Evolutionary conservation across 2,113 vertebrate genomes (phyloP).

Genomic region (Hemiscyllium ocellatum): DNA sequence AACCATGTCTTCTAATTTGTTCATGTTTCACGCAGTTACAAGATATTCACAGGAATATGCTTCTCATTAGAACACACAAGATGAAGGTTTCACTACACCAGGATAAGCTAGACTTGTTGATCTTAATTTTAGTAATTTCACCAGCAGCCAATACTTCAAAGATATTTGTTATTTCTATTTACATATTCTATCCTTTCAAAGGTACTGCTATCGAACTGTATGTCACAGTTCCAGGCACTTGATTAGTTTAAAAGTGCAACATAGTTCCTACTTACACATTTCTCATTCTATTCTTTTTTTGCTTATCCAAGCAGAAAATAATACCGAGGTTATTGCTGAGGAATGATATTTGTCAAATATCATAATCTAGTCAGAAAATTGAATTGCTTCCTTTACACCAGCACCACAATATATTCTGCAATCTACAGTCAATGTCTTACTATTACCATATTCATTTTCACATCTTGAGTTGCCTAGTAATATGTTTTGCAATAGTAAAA

Average conservation of each 20-base stretch:
- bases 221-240: not conserved
- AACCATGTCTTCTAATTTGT: not conserved
- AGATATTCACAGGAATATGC: not conserved
- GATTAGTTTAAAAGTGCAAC: not conserved
- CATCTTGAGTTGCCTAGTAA: not conserved
- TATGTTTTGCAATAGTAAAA: not conserved
- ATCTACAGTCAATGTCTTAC: not conserved
- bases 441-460: not conserved
- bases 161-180: conserved; percentile 3
- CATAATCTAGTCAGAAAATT: not conserved
- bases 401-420: not conserved
- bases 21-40: not conserved
- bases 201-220: not conserved
- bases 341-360: not conserved
- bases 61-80: not conserved
- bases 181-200: not conserved
- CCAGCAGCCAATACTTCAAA: not conserved
- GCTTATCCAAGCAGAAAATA: not conserved
- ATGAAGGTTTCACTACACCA: not conserved
- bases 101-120: not conserved
- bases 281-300: not conserved
- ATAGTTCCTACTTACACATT: not conserved
- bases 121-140: not conserved
- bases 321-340: not conserved
- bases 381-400: not conserved